A percentile compares a stretch with the other conserved stretches of the same genome.
These are phyloP conservation scores for Limnothrissa miodon DNA, from an alignment of 2,113 vertebrate species.

Conservation along the genomic window DNA sequence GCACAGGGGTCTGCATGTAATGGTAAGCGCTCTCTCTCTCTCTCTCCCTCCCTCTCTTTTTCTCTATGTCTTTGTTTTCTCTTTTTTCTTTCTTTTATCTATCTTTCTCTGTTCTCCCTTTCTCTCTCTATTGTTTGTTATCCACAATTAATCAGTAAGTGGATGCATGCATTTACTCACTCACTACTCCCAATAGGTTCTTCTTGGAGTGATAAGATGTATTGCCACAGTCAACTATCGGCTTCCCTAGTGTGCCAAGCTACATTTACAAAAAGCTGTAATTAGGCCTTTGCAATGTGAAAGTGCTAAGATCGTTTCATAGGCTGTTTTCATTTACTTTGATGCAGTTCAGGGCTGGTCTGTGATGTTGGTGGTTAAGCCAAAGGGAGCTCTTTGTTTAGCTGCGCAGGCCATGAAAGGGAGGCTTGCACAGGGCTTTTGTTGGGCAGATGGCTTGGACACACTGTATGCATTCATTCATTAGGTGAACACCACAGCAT, in stretches of 20 bases:
- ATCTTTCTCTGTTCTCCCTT: background rate
- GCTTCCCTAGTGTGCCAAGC: background rate
- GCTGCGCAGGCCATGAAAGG: background rate
- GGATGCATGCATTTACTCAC: background rate
- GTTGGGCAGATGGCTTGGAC: slow-evolving; percentile 2
- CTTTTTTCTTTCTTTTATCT: too few relatives aligned
- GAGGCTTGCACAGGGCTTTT: background rate
- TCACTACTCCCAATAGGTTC: background rate
- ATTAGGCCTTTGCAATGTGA: background rate
- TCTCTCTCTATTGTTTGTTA: background rate
- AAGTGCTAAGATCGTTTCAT: background rate
- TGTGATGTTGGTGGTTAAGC: background rate
- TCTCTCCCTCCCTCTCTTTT: slow-evolving; percentile 27
- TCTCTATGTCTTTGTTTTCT: background rate
- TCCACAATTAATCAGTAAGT: background rate
- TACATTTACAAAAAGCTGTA: background rate
- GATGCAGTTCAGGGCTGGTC: background rate
- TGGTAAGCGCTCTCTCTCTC: slow-evolving; percentile 66
- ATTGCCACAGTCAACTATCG: background rate
- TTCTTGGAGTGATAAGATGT: background rate
- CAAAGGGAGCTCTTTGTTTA: background rate
- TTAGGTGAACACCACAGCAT: background rate
- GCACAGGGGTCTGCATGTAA: slow-evolving; percentile 62
- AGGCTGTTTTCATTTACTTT: background rate
- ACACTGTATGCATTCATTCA: slow-evolving; percentile 9